Evolutionary conservation across 2,888 invertebrate species (phyloP), one percentile per base, ranked within the genome.

Genomic region (Clostera curtula): DNA sequence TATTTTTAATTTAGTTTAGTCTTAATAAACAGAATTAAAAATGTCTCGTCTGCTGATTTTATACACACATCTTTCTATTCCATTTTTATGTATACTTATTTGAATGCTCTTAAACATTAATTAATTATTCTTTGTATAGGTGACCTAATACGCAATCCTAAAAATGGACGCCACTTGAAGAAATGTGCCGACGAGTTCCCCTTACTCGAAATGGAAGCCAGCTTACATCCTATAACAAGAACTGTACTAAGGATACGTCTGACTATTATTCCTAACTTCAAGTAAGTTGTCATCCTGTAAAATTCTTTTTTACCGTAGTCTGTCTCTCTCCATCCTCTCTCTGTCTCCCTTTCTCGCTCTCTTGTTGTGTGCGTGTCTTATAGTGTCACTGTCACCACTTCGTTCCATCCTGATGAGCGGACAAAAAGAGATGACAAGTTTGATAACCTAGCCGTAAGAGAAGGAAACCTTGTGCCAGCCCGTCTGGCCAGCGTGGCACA

Each of bases 221-320:
- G 80, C 13, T 82, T 99, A 5, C 97, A 98, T 59, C 99, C 99
- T 0, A 98, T 99, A 44, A 99, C 99, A 0, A 88, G 97, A 23
- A 96, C 95, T 0, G 93, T 97, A 3, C 74, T 97, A 7, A 85
- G 93, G 53, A 93, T 98, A 43, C 88, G 91, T 32, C 86, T 98
- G 7, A 88, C 88, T 27, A 89, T 98, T 11, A 88, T 84, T 30
- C 90, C 97, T 0, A 89, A 90, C 43, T 88, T 88, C 49, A 83
- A 72, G 85, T 85, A 39, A 62, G 65, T 52, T 18, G 8, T 31
- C 19, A n/a, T n/a, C n/a, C n/a, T n/a, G n/a, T n/a, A n/a, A n/a
- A n/a, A n/a, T n/a, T n/a, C n/a, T n/a, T n/a, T n/a, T n/a, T n/a
- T n/a, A n/a, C n/a, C n/a, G n/a, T n/a, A n/a, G n/a, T n/a, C n/a